Base-by-base conservation (phyloP, 2,888 invertebrate genomes). In the Catocala fraxini region DNA sequence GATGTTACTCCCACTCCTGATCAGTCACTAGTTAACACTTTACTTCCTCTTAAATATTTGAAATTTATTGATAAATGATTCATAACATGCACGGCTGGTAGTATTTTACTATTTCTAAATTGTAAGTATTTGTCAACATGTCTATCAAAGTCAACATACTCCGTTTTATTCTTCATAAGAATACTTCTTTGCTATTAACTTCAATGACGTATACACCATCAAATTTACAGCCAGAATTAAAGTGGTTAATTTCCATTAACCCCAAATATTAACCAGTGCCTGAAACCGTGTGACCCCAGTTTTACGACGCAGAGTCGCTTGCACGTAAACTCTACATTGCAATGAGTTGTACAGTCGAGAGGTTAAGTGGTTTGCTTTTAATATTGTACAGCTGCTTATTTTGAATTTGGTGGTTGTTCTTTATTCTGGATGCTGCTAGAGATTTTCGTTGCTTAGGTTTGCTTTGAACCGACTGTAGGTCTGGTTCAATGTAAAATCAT, bases 181-280 rank as follows among this genome's bases (percentile, higher is more conserved):
- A 63, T 71, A 51, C 58, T 39, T 9, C 35, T 39, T 39, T 0
- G 9, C 35, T 39, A 39, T 39, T 39, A 39, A 69, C 60, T 61
- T 34, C 13, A 47, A 57, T 52, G 63, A 52, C 49, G 33, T 52
- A 51, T 12, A 9, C 43, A 12, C 43, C 52, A 51, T 76, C 43
- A 64, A 69, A 59, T 68, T 61, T 61, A 71, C 62, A 61, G 46
- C 39, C 49, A 51, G 52, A 58, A 68, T 53, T 63, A 68, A 73
- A 76, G 62, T 67, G 67, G 74, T 76, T 75, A 71, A 76, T 71
- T 71, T 65, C 65, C 74, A 76, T 75, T 71, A 75, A 73, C 74
- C 63, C 68, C 65, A 59, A 61, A 69, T 69, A 73, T 75, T 75
- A 73, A 73, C 65, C 55, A 56, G 59, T 69, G 67, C 58, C 57